Conservation (phyloP, 2,113 vertebrate species). For the Nothoprocta pentlandii region DNA sequence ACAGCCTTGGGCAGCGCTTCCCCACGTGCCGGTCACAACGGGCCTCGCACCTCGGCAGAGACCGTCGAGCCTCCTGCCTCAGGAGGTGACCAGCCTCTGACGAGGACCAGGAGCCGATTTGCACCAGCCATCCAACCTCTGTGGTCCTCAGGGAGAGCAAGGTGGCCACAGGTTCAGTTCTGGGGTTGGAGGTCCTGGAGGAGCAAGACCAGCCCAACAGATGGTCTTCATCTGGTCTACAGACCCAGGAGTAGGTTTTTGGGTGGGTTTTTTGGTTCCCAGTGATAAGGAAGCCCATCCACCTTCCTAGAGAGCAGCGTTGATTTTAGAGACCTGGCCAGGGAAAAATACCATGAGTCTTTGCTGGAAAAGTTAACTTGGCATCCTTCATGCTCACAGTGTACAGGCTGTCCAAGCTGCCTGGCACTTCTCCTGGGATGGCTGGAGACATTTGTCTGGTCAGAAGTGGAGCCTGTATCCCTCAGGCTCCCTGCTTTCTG, state of each 20-base stretch:
- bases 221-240: background rate
- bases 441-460: constrained; percentile 49
- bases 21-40: too few relatives aligned
- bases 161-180: accelerated
- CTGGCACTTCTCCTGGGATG: constrained; percentile 11
- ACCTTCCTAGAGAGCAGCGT: background rate
- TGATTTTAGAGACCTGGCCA: background rate
- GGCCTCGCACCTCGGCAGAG: background rate
- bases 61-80: background rate
- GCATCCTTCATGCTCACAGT: background rate
- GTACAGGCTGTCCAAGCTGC: background rate
- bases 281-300: background rate
- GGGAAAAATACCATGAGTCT: background rate
- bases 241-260: background rate
- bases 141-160: background rate
- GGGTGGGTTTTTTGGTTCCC: background rate
- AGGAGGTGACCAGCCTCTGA: background rate
- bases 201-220: background rate
- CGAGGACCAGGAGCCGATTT: background rate
- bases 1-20: background rate
- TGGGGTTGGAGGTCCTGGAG: background rate
- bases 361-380: background rate
- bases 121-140: too few relatives aligned
- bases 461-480: constrained; percentile 25
- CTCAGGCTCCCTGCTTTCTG: background rate